Evolutionary conservation across 1,140 invertebrate species (phyloP), one percentile per base, ranked within the genome.

Genomic region (Phenacoccus solenopsis): DNA sequence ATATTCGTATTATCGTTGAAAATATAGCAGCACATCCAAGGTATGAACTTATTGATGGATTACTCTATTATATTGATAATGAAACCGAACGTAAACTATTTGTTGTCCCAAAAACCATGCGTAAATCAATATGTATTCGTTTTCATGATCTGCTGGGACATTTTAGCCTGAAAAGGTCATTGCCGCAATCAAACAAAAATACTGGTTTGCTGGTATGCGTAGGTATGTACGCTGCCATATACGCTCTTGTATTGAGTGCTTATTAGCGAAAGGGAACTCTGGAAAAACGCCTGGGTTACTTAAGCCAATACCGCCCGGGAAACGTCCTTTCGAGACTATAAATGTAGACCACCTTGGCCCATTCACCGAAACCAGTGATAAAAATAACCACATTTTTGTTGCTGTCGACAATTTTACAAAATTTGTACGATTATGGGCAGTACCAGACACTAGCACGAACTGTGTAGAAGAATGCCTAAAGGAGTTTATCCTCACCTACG

Each of bases 381-480:
- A 16, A 3, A 67, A 70, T 9, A 35, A 20, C 22, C 64, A 67
- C 22, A 0, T 70, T 0, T 49, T 70, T 1, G 70, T 70, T 1
- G n/a, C 67, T 0, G 24, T 70, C 1, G 59, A 70, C 24, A 67
- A 67, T 20, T 38, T 67, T 1, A 67, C 59, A 2, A 70, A 70
- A 16, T 70, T 67, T 27, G 1, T 16, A 0, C 21, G 35, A 20
- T 24, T 24, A 12, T 70, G 12, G n/a, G 21, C 70, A 7, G 59
- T 67, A 10, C 13, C 2, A n/a, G 21, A 61, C 61, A 1, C 28
- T 12, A 1, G 32, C 10, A 25, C 30, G 28, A 13, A 20, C 20
- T 5, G 22, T 24, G 28, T 70, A 13, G 21, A 7, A 28, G 2
- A 21, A 20, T 3, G n/a, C 22, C 1, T 28, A 9, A 32, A 64